phyloP scores from a whole-genome alignment of 1,140 invertebrate genomes.

The Mesaphorura yosii region DNA sequence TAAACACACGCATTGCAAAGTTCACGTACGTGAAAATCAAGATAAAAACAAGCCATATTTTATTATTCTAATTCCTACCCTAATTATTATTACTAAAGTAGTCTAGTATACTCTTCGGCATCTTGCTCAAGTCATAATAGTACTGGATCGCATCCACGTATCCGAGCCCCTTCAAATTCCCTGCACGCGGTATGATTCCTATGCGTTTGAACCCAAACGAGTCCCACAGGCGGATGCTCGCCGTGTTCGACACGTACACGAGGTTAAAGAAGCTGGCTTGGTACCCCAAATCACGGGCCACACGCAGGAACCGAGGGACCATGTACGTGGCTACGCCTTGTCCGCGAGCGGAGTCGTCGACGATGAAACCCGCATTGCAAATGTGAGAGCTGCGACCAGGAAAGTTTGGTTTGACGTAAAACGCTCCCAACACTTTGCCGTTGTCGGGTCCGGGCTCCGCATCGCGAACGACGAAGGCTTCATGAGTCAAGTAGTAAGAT shows the following conservation, averaged over 20 bases:
- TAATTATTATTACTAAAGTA: too few relatives aligned
- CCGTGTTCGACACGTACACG: slow-evolving; percentile 10
- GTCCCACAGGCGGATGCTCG: slow-evolving; percentile 1
- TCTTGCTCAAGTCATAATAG: slow-evolving; percentile 7
- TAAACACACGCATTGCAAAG: too few relatives aligned
- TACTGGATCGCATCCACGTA: slow-evolving; percentile 3
- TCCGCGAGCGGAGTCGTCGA: neutral
- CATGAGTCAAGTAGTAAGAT: neutral
- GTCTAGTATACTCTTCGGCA: too few relatives aligned
- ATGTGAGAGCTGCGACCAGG: slow-evolving; percentile 8
- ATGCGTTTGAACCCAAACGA: slow-evolving; percentile 7
- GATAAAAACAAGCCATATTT: too few relatives aligned
- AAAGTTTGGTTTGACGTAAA: slow-evolving; percentile 14
- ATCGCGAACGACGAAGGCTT: slow-evolving; percentile 4
- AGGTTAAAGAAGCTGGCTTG: slow-evolving; percentile 9
- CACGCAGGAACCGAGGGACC: slow-evolving; percentile 3
- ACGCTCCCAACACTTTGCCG: slow-evolving; percentile 1
- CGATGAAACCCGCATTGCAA: slow-evolving; percentile 15
- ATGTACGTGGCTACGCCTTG: slow-evolving; percentile 7
- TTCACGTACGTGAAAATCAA: too few relatives aligned
- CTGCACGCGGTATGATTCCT: slow-evolving; percentile 7
- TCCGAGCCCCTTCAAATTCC: slow-evolving; percentile 7
- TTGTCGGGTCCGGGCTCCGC: neutral
- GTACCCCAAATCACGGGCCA: slow-evolving; percentile 7
- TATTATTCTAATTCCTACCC: too few relatives aligned